phyloP scores from a whole-genome alignment of 2,797 vertebrate genomes.

The Enoplosus armatus region DNA sequence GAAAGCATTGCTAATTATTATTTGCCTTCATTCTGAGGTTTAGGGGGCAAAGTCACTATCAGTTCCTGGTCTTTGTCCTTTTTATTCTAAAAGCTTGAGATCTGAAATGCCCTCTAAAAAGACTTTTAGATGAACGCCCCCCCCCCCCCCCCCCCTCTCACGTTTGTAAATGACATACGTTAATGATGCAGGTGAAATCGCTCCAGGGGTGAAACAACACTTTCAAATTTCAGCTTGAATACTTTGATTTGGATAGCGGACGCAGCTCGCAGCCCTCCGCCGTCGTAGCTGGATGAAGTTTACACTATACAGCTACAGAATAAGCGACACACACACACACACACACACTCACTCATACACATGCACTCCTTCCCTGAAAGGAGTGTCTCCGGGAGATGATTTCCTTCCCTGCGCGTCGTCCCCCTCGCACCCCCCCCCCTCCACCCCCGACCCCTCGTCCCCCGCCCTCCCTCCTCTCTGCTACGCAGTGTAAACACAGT shows the following conservation, averaged over 20 bases:
- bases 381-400: conserved; percentile 78
- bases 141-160: not conserved
- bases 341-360: not conserved
- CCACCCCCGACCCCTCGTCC: conserved; percentile 60
- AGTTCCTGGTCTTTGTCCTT: not conserved
- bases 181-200: not conserved
- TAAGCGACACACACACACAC: conserved; percentile 32
- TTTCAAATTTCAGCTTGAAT: not conserved
- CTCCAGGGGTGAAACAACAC: not conserved
- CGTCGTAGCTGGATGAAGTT: conserved; percentile 24
- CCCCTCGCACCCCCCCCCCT: conserved; percentile 78
- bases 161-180: not conserved
- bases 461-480: conserved; percentile 61
- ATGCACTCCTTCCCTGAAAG: not conserved
- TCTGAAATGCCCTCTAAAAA: not conserved
- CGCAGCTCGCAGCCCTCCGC: not conserved
- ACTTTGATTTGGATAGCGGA: not conserved
- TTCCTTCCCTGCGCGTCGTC: conserved; percentile 82
- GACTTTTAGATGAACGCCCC: not conserved
- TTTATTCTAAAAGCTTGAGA: not conserved
- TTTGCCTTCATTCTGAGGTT: not conserved
- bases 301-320: conserved; percentile 32
- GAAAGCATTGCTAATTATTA: not conserved
- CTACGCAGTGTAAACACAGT: conserved; percentile 88
- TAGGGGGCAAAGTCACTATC: not conserved